Base-by-base conservation (phyloP, 2,888 invertebrate species). In the Apamea monoglypha region DNA sequence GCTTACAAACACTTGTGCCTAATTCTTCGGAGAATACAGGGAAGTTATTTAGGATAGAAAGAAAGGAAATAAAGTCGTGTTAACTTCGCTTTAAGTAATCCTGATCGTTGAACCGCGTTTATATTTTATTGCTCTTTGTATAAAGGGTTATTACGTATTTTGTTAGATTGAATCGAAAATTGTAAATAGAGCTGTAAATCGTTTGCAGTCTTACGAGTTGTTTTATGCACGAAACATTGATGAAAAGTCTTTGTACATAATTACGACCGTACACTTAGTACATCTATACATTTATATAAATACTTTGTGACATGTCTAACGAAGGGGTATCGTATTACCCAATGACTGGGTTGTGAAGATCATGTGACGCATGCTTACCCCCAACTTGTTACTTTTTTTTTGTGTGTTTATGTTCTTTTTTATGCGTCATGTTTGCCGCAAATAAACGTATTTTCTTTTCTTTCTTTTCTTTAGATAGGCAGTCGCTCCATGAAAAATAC, bases 141-240 rank as follows among this genome's bases (percentile, higher is more conserved):
- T 68, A 63, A 61, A 64, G 7, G 18, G 63, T 69, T 63, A 68
- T 70, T 82, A 71, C 14, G 74, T 78, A 2, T 18, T 56, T 56
- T 59, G 25, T 61, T 66, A 73, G 56, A 86, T 86, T 74, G 29
- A 73, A 76, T 85, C 25, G 0, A 59, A 75, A 66, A 59, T 71
- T 74, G 47, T 67, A 74, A 32, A 53, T 50, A 44, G 32, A 59
- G 25, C 21, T 59, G 40, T 56, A 71, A 86, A 70, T 70, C 29
- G 50, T 67, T 74, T 68, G n/a, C 66, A 74, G n/a, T 73, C 32
- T 10, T 21, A 64, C 1, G 36, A 64, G 80, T 84, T 80, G 53
- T 72, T 80, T 36, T 64, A 56, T 78, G 71, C 81, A 85, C 63
- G 61, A 50, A 32, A 67, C 61, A 40, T 32, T 71, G 21, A 32